Base-by-base conservation (phyloP, 2,888 invertebrate species). In the Incurvaria masculella region DNA sequence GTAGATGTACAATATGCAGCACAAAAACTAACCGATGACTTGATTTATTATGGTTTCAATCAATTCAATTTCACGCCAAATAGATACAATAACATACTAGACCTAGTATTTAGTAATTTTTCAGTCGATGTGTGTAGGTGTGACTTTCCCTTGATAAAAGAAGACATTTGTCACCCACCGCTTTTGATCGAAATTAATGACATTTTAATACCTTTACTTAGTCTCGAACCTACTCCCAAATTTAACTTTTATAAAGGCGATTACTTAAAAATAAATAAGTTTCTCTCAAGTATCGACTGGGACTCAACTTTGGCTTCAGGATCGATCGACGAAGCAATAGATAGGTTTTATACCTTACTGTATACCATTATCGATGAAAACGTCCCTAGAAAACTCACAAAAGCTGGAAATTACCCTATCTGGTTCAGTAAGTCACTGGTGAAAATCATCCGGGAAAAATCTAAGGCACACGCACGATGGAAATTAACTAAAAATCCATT, bases 391-490 rank as follows among this genome's bases (percentile, higher is more conserved):
- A 19, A 11, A 14, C 4, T 11, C 4, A 27, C 14, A n/a, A 27
- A 8, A 6, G 6, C 14, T 19, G 6, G 17, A 14, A 19, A 1
- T 14, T 45, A 45, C 21, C 45, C 45, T 1, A 14, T 19, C 2
- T 45, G 45, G 45, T 45, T 20, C 18, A 27, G 33, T 20, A 4
- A 8, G 10, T 14, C 45, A 1, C n/a, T 45, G 10, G 38, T 45
- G 20, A 45, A 45, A 20, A 14, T 45, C 14, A 45, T 27, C 8
- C 10, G 16, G 14, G 38, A 45, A 33, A 45, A 45, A 18, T 18
- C 18, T 18, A 45, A 27, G 38, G 45, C 45, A 14, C 45, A 45
- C 21, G 14, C 20, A n/a, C 27, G 19, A 16, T 44, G 44, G 44
- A 45, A 45, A 38, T 16, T 18, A 18, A 17, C n/a, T n/a, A 45